These are phyloP conservation scores for Quadroppia sp. DNA, from an alignment of 2,888 invertebrate species.

Conservation along the genomic window DNA sequence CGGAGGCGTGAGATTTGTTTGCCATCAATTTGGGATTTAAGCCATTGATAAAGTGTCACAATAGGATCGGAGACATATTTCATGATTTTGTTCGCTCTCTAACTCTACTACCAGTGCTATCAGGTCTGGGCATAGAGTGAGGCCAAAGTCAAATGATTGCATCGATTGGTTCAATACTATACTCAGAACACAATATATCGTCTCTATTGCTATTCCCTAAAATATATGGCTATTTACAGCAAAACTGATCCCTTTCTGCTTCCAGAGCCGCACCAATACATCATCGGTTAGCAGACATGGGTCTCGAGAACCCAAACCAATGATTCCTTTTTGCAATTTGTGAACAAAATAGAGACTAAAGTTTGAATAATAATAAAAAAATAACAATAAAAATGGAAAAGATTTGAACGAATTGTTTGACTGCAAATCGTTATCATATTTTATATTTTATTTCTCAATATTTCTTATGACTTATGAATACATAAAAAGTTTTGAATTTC, in stretches of 20 bases:
- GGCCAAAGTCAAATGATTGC: conserved; percentile 15
- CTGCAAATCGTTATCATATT: not conserved
- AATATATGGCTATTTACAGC: conserved; percentile 24
- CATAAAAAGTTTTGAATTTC: not conserved
- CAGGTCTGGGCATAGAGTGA: not conserved
- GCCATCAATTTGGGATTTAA: conserved; percentile 27
- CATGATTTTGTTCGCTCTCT: conserved; percentile 12
- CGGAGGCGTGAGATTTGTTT: conserved; percentile 28
- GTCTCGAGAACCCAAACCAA: not conserved
- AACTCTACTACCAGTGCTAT: not conserved
- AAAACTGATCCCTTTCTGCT: not conserved
- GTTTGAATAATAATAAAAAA: not conserved
- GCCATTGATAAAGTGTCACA: conserved; percentile 30
- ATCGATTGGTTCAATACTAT: not conserved
- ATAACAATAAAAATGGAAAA: not conserved
- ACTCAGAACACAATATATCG: not conserved
- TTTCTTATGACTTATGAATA: not conserved
- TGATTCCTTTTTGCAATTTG: not conserved
- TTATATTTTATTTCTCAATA: not conserved
- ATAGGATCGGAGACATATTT: conserved; percentile 23
- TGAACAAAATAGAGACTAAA: not conserved
- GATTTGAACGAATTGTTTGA: not conserved
- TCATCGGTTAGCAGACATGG: not conserved
- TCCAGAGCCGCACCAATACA: conserved; percentile 16
- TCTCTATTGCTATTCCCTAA: not conserved